These are phyloP conservation scores for Conchocele bisecta DNA, from an alignment of 2,888 invertebrate species.

Conservation along the genomic window DNA sequence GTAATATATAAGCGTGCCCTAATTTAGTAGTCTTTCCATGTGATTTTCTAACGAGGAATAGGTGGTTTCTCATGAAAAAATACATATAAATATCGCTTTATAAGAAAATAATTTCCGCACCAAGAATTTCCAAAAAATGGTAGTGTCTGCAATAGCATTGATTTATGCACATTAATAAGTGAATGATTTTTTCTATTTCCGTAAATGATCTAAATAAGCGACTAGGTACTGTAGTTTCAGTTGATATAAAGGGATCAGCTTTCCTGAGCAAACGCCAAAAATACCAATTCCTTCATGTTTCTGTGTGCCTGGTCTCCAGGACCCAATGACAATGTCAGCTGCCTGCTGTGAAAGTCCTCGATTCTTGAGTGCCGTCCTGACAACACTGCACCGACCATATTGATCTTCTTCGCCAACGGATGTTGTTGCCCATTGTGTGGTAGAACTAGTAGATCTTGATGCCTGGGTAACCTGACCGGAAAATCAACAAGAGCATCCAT, in stretches of 20 bases:
- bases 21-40: no score
- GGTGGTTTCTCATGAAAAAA: constrained; percentile 32
- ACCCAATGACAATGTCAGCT: background rate
- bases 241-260: constrained; percentile 11
- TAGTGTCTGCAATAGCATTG: no score
- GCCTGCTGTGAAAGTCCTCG: background rate
- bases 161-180: constrained; percentile 27
- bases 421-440: constrained; percentile 4
- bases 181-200: constrained; percentile 13
- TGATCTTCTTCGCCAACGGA: no score
- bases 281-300: constrained; percentile 26
- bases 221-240: constrained; percentile 23
- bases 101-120: constrained; percentile 4
- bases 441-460: no score
- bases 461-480: no score
- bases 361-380: constrained; percentile 6
- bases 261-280: constrained; percentile 18
- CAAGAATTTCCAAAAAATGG: constrained; percentile 12
- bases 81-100: constrained; percentile 47
- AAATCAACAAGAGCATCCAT: no score
- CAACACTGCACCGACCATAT: constrained; percentile 10
- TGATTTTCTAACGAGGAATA: constrained; percentile 38
- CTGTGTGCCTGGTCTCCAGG: constrained; percentile 4
- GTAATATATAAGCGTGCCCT: no score
- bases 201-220: constrained; percentile 10